A percentile compares a stretch with the other conserved stretches of the same genome.
Evolutionary conservation across 2,113 vertebrate species (phyloP).

Genomic region (Corythoichthys intestinalis): DNA sequence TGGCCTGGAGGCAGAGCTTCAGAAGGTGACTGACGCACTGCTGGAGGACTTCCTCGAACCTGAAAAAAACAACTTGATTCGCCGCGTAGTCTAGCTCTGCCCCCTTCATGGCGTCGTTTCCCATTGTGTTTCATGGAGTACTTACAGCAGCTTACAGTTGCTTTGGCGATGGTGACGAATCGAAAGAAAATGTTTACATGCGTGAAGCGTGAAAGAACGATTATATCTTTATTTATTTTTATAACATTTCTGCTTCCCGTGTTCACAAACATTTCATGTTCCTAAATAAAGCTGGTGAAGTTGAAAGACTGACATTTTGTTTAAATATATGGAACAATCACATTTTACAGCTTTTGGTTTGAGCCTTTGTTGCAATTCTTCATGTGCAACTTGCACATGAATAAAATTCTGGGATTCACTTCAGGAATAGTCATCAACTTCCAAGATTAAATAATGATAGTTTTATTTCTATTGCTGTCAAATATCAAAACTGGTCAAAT

Average conservation of each 20-base stretch:
- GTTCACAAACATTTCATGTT: neutral
- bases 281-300: neutral
- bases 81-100: constrained; percentile 71
- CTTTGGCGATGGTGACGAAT: neutral
- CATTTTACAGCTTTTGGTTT: neutral
- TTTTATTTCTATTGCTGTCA: neutral
- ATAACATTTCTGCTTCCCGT: neutral
- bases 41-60: constrained; percentile 86
- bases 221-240: constrained; percentile 1
- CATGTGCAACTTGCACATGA: too few species aligned
- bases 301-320: neutral
- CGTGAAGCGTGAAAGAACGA: neutral
- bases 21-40: constrained; percentile 74
- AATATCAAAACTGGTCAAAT: neutral
- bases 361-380: too few species aligned
- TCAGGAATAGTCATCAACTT: too few species aligned
- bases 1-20: constrained; percentile 78
- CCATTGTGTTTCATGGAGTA: neutral
- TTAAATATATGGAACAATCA: neutral
- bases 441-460: too few species aligned
- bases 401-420: too few species aligned
- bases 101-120: constrained; percentile 15
- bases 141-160: neutral
- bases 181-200: constrained; percentile 5
- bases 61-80: constrained; percentile 81